phyloP scores from a whole-genome alignment of 2,797 vertebrate genomes.

The Acanthiza pusilla region DNA sequence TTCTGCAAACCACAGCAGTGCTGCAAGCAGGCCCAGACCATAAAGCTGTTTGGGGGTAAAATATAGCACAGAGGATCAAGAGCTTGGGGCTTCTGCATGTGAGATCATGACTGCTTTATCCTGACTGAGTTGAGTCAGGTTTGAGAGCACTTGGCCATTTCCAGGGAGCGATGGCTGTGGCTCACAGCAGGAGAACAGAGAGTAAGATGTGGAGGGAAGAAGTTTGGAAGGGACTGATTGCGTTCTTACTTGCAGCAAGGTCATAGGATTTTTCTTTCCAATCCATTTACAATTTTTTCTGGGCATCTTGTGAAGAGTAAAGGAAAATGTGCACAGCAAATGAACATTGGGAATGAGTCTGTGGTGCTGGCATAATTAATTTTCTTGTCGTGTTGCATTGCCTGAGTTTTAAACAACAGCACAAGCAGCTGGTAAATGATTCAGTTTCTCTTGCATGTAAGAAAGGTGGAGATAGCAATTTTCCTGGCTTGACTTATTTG shows the following conservation, averaged over 20 bases:
- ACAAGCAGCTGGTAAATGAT: not conserved
- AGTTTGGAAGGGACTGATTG: not conserved
- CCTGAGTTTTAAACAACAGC: not conserved
- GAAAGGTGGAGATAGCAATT: not conserved
- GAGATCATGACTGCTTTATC: not conserved
- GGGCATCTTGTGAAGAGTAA: not conserved
- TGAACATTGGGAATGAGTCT: not conserved
- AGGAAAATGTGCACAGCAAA: not conserved
- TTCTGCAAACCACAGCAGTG: not conserved
- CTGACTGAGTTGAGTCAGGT: not conserved
- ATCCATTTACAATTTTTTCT: not conserved
- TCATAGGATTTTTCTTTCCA: not conserved
- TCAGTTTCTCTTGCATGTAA: not conserved
- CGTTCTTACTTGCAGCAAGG: not conserved
- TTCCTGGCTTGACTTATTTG: not conserved
- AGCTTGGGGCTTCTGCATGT: not conserved
- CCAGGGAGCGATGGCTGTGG: not conserved
- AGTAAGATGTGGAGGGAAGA: not conserved
- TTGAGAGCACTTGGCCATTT: not conserved
- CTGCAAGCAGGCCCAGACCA: not conserved
- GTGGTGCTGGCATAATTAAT: not conserved
- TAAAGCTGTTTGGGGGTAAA: not conserved
- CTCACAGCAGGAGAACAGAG: not conserved
- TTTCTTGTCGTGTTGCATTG: not conserved
- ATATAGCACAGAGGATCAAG: not conserved